Evolutionary conservation across 1,140 invertebrate genomes (phyloP), one percentile per base, ranked within the genome.

Genomic region (Lasioglossum baleicum): DNA sequence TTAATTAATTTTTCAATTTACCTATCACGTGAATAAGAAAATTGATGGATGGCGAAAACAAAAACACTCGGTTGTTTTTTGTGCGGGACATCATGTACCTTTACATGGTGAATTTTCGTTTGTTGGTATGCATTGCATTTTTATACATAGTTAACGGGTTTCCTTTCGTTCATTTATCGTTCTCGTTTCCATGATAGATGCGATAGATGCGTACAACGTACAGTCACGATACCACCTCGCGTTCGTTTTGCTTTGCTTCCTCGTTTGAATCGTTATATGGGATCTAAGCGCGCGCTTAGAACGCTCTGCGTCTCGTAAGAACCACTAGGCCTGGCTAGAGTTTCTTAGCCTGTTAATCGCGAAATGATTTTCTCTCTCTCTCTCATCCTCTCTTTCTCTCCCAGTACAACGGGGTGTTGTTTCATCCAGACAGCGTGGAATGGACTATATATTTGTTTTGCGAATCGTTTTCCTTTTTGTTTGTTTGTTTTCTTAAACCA

Each of bases 361-460:
- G 77, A 64, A 80, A 78, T 76, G 74, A 77, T 80, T 80, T 4
- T 35, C 35, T 35, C 35, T 35, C 35, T 35, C 35, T 4, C 35
- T 35, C 35, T 35, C 35, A 0, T 5, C 3, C 35, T 35, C 35
- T 3, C 35, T 26, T 26, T 48, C 44, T 76, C 75, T 48, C 66
- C 72, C 87, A 84, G 44, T 85, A 78, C 85, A 80, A 58, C 81
- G 87, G 82, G 86, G 75, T 71, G 73, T 83, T 13, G 73, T 83
- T 13, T 58, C 90, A 48, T 84, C 82, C 86, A 91, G 83, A 88
- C 81, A 85, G 85, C 15, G 84, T 87, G 87, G 90, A 92, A 92
- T 91, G 89, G 90, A 92, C 80, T 85, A 82, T 85, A 82, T 87
- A 83, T 77, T 87, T 87, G 89, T 83, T 80, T 86, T 86, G 88